A percentile compares a stretch with the other conserved stretches of the same genome.
phyloP scores from a whole-genome alignment of 2,888 invertebrate species.

The Tromatobia lineatoria region DNA sequence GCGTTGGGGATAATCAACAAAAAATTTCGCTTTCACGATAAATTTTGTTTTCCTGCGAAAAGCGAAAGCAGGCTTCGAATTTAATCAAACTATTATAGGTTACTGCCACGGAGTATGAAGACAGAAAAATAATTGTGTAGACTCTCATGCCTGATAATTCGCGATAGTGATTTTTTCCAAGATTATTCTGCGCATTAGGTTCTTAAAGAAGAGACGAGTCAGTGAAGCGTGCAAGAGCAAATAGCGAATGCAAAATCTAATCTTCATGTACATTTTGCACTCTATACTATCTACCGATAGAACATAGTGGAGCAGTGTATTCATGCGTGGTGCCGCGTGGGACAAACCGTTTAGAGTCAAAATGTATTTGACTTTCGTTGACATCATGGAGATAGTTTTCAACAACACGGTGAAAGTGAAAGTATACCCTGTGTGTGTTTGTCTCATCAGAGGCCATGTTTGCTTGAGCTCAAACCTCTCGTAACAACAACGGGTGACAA shows the following conservation, averaged over 20 bases:
- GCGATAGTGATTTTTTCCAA: not conserved
- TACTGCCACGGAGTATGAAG: too few species aligned
- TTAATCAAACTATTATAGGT: not conserved
- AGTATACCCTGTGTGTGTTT: not conserved
- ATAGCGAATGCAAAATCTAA: constrained; percentile 50
- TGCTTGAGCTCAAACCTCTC: constrained; percentile 4
- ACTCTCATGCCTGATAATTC: not conserved
- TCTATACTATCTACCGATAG: constrained; percentile 36
- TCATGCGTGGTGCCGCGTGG: not conserved
- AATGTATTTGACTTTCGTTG: not conserved
- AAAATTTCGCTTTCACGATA: too few species aligned
- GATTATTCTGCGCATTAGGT: not conserved
- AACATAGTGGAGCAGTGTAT: constrained; percentile 1
- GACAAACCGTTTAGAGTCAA: not conserved
- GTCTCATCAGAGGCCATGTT: not conserved
- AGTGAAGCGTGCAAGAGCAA: constrained; percentile 14
- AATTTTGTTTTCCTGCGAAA: not conserved
- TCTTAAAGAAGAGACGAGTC: not conserved
- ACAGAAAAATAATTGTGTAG: not conserved
- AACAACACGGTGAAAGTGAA: constrained; percentile 30
- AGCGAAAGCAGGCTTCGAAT: not conserved
- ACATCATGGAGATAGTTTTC: not conserved
- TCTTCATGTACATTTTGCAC: constrained; percentile 45
- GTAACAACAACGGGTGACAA: constrained; percentile 44
- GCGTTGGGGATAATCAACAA: too few species aligned